A percentile compares a stretch with the other conserved stretches of the same genome.
Conservation (phyloP, 1,140 invertebrate species). For the Wiebesia pumilae region DNA sequence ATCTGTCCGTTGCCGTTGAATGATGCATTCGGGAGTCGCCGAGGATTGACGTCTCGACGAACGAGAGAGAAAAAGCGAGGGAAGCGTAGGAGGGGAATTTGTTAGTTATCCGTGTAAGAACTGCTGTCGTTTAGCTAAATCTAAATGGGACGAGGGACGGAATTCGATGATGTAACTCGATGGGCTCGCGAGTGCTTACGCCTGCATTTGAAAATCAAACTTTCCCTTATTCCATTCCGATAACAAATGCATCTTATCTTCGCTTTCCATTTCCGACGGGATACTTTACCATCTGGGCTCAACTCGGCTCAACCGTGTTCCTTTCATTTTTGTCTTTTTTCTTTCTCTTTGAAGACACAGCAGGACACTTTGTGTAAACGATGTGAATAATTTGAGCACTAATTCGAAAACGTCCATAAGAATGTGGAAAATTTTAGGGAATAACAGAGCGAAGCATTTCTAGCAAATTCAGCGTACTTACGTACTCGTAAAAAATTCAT, state of each 20-base stretch:
- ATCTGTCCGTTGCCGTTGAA: not conserved
- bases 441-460: too few relatives aligned
- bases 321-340: not conserved
- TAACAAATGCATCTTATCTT: not conserved
- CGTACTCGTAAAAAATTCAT: too few relatives aligned
- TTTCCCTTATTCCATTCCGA: conserved; percentile 6
- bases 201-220: not conserved
- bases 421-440: too few relatives aligned
- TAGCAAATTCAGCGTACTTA: too few relatives aligned
- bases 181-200: not conserved
- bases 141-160: not conserved
- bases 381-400: too few relatives aligned
- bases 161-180: not conserved
- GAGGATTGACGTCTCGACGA: conserved; percentile 36
- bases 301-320: not conserved
- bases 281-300: not conserved
- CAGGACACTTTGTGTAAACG: too few relatives aligned
- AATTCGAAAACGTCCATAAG: too few relatives aligned
- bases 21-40: conserved; percentile 43
- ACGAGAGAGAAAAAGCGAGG: not conserved
- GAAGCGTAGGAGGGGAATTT: not conserved
- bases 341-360: not conserved
- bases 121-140: conserved; percentile 1
- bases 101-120: conserved; percentile 7
- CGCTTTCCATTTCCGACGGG: not conserved